A percentile compares a stretch with the other conserved stretches of the same genome.
These are phyloP conservation scores for Anolis apletophallus DNA, from an alignment of 2,797 vertebrate species.

Conservation along the genomic window DNA sequence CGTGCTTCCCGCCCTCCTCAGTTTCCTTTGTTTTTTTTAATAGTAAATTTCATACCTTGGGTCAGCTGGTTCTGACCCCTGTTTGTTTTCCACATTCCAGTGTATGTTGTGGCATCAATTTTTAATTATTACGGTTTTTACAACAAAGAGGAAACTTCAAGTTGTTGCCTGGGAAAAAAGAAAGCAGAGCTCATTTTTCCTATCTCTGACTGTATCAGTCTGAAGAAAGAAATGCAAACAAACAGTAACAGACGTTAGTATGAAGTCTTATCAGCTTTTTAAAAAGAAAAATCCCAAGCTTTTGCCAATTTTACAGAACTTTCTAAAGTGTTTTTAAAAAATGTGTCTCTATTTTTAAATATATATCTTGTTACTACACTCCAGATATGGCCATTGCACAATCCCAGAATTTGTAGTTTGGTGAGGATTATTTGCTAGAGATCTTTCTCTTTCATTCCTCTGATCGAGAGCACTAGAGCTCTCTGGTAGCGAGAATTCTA, in stretches of 20 bases:
- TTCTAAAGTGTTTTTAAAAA: slow-evolving; percentile 29
- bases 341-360: background rate
- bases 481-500: no score
- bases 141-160: slow-evolving; percentile 37
- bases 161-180: slow-evolving; percentile 15
- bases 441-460: no score
- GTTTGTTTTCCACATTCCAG: slow-evolving; percentile 52
- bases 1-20: slow-evolving; percentile 9
- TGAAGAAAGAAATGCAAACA: background rate
- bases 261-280: background rate
- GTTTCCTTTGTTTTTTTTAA: slow-evolving; percentile 60
- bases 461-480: no score
- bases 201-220: background rate
- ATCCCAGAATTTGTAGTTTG: no score
- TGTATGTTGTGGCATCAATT: background rate
- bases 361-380: background rate
- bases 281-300: background rate
- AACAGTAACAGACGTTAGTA: slow-evolving; percentile 1
- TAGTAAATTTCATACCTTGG: slow-evolving; percentile 61
- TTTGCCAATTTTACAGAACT: slow-evolving; percentile 1
- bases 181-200: background rate
- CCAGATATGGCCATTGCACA: no score
- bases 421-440: no score
- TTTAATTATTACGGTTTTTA: slow-evolving; percentile 34
- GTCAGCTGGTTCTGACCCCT: slow-evolving; percentile 48